phyloP scores from a whole-genome alignment of 2,113 vertebrate species.

The Seriola dumerili region DNA sequence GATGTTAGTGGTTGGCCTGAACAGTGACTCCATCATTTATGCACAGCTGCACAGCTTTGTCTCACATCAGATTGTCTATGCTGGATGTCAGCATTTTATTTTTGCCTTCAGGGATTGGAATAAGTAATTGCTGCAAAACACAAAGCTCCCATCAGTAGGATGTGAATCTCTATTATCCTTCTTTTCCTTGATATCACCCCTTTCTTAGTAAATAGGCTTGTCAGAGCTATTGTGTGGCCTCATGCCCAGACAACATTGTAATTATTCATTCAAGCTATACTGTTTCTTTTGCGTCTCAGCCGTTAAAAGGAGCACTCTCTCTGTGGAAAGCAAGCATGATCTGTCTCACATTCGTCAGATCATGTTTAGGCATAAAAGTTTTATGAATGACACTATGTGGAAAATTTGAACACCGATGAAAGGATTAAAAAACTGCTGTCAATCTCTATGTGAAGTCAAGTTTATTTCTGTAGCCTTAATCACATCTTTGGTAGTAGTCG shows the following conservation, averaged over 20 bases:
- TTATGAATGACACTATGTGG: slow-evolving; percentile 20
- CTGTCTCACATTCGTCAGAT: slow-evolving; percentile 29
- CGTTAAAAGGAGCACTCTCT: slow-evolving; percentile 26
- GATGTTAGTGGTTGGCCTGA: background rate
- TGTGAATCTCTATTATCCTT: slow-evolving; percentile 22
- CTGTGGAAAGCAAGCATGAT: slow-evolving; percentile 14
- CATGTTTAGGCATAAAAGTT: slow-evolving; percentile 20
- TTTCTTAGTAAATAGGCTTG: slow-evolving; percentile 27
- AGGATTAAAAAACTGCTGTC: slow-evolving; percentile 22
- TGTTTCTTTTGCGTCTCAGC: slow-evolving; percentile 28
- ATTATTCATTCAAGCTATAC: slow-evolving; percentile 44
- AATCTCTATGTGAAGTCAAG: background rate
- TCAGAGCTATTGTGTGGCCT: slow-evolving; percentile 45
- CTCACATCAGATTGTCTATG: background rate
- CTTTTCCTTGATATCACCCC: slow-evolving; percentile 3
- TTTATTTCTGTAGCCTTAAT: slow-evolving; percentile 22
- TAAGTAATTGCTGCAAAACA: background rate
- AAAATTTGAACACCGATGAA: background rate
- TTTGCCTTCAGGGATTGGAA: slow-evolving; percentile 11
- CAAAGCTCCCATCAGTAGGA: slow-evolving; percentile 6
- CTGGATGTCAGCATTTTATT: background rate
- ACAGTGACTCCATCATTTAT: background rate
- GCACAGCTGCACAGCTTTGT: background rate
- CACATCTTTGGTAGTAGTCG: background rate
- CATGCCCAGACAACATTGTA: slow-evolving; percentile 20